Evolutionary conservation across 2,797 vertebrate species (phyloP), one percentile per base, ranked within the genome.

Genomic region (Danio choprae): DNA sequence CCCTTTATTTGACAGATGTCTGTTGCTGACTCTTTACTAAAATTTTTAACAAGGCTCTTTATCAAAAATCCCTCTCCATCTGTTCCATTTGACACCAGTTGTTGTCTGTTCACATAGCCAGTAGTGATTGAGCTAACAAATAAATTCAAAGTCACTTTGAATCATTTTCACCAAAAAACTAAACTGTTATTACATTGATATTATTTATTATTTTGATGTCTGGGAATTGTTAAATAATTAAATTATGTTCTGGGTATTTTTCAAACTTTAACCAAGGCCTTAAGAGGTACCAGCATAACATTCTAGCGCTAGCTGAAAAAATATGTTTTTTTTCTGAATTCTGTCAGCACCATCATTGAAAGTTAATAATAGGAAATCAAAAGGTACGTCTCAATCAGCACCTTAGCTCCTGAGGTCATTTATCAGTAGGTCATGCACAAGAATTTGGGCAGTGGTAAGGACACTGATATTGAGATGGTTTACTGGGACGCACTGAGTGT

Each of bases 41-140:
- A 77, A 58, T 77, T 58, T 77, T 75, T 77, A 77, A 55, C 48
- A 36, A 46, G 22, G 7, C 63, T 15, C 51, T 77, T 77, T 58
- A 77, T 77, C 50, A 64, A 36, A 50, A 11, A 53, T 43, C 63
- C 1, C 16, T 18, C 41, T 13, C 16, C 15, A 8, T 65, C 20
- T 41, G 15, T 67, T 67, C 41, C 67, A 18, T 67, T 56, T 38
- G 7, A 77, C 51, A 46, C 15, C 40, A 56, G 77, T 77, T 46
- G 51, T 77, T 56, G 74, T 46, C 22, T 5, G 41, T 38, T 65
- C 13, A 65, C 20, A 55, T 53, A 29, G 38, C 38, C 74, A 43
- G 9, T 18, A 76, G 40, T 65, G 38, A 38, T 29, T 44, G 59
- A 0, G 11, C 1, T n/a, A 22, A 29, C n/a, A 73, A 38, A 7